These are phyloP conservation scores for Ciconia boyciana DNA, from an alignment of 2,113 vertebrate genomes.

Conservation along the genomic window DNA sequence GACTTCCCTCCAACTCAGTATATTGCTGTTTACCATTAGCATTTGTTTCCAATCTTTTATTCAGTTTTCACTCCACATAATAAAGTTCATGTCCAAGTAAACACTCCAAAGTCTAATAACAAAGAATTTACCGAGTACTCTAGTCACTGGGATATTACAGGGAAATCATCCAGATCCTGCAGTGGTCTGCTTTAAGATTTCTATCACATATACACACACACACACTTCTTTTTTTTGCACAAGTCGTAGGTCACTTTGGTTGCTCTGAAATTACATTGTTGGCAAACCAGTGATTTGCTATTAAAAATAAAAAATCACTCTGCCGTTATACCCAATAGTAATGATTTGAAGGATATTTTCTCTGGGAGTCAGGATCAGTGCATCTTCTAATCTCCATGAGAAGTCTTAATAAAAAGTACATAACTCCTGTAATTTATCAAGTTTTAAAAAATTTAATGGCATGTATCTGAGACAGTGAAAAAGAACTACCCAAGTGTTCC, in stretches of 20 bases:
- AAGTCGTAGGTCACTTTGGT: not conserved
- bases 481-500: not conserved
- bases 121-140: not conserved
- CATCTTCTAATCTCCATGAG: not conserved
- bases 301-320: not conserved
- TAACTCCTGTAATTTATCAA: not conserved
- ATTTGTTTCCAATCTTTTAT: slow-evolving; percentile 38
- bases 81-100: slow-evolving; percentile 12
- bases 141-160: not conserved
- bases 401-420: not conserved
- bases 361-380: not conserved
- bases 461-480: not conserved
- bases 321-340: not conserved
- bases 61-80: not conserved
- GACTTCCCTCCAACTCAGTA: not conserved
- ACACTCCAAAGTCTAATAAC: not conserved
- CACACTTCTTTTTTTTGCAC: not conserved
- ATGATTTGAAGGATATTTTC: not conserved
- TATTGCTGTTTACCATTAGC: not conserved
- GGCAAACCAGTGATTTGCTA: not conserved
- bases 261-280: not conserved
- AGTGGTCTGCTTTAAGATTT: not conserved
- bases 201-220: not conserved
- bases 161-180: not conserved
- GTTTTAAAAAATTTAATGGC: fast-evolving